Evolutionary conservation across 2,113 vertebrate species (phyloP), one percentile per base, ranked within the genome.

Genomic region (Anguilla rostrata): DNA sequence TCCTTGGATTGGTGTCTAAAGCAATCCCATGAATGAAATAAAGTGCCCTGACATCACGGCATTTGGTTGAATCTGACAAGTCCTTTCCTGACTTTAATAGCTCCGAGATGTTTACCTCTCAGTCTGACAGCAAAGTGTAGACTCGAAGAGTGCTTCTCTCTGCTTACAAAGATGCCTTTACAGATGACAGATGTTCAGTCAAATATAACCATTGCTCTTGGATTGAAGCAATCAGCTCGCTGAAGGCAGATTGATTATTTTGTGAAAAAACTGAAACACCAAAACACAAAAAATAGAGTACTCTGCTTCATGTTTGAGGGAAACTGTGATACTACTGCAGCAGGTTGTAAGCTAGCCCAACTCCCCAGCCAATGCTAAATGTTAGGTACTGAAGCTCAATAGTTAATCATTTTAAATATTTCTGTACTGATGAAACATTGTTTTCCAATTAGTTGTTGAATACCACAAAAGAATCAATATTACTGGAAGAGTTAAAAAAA

Each of bases 221-320:
- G 71, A 75, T 75, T n/a, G 71, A 75, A 75, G 71, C 71, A 75
- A 75, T 75, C 71, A 9, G 71, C 26, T 12, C 71, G 26, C 71
- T 75, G 71, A 75, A n/a, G 71, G 71, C n/a, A 75, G 71, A 75
- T 75, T 34, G 71, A 75, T 75, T 75, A 75, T 34, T 75, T 75
- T 34, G 26, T 34, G 18, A 9, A 75, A 75, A 75, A 75, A 75
- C 16, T n/a, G n/a, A 75, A 75, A n/a, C 11, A 2, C 71, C 29
- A 75, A n/a, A 75, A n/a, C 26, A 2, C n/a, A 12, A 75, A 75
- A 75, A 75, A 22, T 34, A 34, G 71, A 75, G 71, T 4, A 20
- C 26, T 75, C n/a, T 12, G 11, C n/a, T 34, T 34, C 71, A 34
- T 34, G 71, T 75, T 2, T 29, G 5, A 34, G n/a, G n/a, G 6